A percentile compares a stretch with the other conserved stretches of the same genome.
These are phyloP conservation scores for Sebastiscus tertius DNA, from an alignment of 2,797 vertebrate species.

Conservation along the genomic window DNA sequence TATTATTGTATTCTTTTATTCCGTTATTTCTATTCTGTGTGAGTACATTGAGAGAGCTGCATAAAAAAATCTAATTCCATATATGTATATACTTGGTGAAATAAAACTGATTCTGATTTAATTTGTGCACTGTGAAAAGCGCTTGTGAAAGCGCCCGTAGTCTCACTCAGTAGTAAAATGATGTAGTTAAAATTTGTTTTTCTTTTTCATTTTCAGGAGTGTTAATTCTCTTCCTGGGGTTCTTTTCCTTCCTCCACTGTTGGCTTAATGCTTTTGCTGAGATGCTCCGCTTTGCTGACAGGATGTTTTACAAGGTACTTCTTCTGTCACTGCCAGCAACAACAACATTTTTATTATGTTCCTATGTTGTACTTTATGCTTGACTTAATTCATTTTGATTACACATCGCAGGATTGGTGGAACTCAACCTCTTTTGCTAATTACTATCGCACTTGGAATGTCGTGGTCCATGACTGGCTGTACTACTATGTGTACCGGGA, in stretches of 20 bases:
- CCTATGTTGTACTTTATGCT: not conserved
- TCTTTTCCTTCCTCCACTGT: conserved; percentile 96
- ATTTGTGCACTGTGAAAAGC: too few species aligned
- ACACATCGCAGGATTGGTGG: conserved; percentile 92
- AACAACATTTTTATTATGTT: not conserved
- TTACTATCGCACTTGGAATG: conserved; percentile 97
- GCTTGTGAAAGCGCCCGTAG: too few species aligned
- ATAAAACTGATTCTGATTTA: too few species aligned
- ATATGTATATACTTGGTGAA: too few species aligned
- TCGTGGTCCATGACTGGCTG: conserved; percentile 97
- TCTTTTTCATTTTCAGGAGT: conserved; percentile 82
- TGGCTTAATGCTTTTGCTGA: conserved; percentile 98
- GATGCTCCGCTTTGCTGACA: conserved; percentile 95
- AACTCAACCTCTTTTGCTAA: conserved; percentile 97
- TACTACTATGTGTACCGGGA: conserved; percentile 96
- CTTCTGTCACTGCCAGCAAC: not conserved
- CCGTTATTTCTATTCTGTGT: too few species aligned
- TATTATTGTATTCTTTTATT: too few species aligned
- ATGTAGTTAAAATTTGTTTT: too few species aligned
- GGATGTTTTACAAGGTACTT: conserved; percentile 96
- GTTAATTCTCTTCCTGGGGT: conserved; percentile 89
- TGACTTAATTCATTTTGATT: not conserved
- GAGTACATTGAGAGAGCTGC: too few species aligned
- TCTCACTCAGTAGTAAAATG: not conserved
- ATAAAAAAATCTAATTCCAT: too few species aligned